These are phyloP conservation scores for Colletes latitarsis DNA, from an alignment of 1,140 invertebrate species.

Conservation along the genomic window DNA sequence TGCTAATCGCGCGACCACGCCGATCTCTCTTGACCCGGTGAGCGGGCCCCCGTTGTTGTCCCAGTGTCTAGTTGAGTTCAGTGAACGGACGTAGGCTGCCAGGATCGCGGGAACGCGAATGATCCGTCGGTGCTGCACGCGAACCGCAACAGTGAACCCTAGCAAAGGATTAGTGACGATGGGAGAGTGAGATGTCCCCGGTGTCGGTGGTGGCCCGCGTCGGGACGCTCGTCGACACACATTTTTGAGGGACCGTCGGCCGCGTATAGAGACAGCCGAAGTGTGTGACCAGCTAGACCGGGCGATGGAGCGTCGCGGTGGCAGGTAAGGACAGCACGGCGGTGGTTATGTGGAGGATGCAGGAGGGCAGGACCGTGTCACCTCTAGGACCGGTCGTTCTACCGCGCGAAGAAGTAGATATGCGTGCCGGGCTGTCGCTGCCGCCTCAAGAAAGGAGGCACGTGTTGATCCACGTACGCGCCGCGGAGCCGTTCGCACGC, in stretches of 20 bases:
- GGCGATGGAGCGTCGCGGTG: conserved; percentile 41
- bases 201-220: conserved; percentile 29
- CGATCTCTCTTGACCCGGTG: conserved; percentile 20
- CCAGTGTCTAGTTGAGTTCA: neutral
- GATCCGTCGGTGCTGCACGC: neutral
- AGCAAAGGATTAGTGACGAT: conserved; percentile 30
- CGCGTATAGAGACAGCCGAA: neutral
- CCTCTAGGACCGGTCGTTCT: conserved; percentile 73
- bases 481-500: conserved; percentile 71
- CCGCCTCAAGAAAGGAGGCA: conserved; percentile 68
- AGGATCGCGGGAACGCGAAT: too few species aligned
- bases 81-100: neutral
- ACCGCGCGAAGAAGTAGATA: conserved; percentile 70
- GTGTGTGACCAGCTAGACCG: too few species aligned
- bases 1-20: conserved; percentile 63
- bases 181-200: conserved; percentile 1
- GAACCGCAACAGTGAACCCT: neutral
- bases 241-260: neutral
- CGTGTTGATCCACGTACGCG: conserved; percentile 73
- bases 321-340: conserved; percentile 53
- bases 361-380: conserved; percentile 75
- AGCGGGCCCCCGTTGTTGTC: neutral
- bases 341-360: conserved; percentile 76
- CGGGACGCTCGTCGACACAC: neutral
- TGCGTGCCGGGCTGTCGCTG: conserved; percentile 54